Evolutionary conservation across 2,888 invertebrate genomes (phyloP), one percentile per base, ranked within the genome.

Genomic region (Amblyteles armatorius): DNA sequence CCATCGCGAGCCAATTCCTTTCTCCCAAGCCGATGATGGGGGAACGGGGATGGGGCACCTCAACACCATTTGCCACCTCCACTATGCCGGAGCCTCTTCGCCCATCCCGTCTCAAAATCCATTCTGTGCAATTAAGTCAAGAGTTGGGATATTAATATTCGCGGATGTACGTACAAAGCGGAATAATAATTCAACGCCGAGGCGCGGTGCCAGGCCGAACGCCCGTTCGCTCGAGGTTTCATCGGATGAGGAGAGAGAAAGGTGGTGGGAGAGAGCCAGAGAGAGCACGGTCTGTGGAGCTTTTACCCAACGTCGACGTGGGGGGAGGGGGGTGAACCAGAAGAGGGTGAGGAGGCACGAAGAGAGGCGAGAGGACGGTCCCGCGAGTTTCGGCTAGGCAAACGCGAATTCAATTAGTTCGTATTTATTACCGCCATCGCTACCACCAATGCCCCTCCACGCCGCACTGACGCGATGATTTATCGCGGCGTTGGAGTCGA

Each of bases 121-220:
- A 92, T 92, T 92, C 91, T 89, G 88, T 87, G 92, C 91, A 92
- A 93, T 93, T 93, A 93, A 92, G 91, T 91, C 91, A 91, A 91
- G 92, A 92, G 91, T 91, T 89, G 89, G 90, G 91, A 91, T 92
- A 91, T 93, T 93, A 92, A 92, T 92, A 92, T 91, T 92, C 91
- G 91, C 89, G 91, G 91, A 90, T 91, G 90, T 91, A 91, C 91
- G 90, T 92, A 92, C 91, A 91, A 92, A 92, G 91, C 91, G 91
- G 90, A 90, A 92, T 90, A 91, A 92, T 93, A 92, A 92, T 91
- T 92, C 91, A 93, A 90, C 89, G 90, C 88, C 86, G 87, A 84
- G 86, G 87, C 88, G 84, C 82, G 86, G 85, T 85, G 79, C 84
- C 80, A 65, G 85, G 84, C 85, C 65, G 82, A 85, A 85, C 74